Evolutionary conservation across 2,113 vertebrate species (phyloP), one percentile per base, ranked within the genome.

Genomic region (Camarhynchus parvulus): DNA sequence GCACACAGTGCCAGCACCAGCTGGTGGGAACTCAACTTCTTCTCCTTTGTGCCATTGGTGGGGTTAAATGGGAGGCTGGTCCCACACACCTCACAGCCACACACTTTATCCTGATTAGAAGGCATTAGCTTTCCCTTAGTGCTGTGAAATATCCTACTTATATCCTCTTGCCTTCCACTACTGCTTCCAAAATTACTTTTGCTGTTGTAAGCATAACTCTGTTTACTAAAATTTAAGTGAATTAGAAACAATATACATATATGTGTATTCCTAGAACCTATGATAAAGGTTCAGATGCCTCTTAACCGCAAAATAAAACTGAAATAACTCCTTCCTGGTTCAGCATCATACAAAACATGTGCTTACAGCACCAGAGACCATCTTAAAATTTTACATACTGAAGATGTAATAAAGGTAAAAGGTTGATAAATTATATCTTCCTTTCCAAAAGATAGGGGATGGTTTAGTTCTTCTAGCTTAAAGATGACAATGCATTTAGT

Each of bases 31-130:
- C 16, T 55, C 23, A 83, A n/a, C 8, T 16, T 50, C 42, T 79
- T 73, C 25, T 87, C 28, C n/a, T 20, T 39, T 25, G 11, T 74
- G 59, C 59, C 2, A 0, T 4, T 53, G 50, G 19, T 3, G 9
- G 90, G 21, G 11, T 46, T 63, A 52, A 68, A 80, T 0, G 3
- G 35, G 46, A 50, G 15, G 33, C 46, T 13, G 14, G 4, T 35
- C 7, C 52, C 28, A 18, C 8, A 0, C 2, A 7, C 15, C 33
- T 47, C 33, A 42, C 42, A 80, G 42, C 15, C 10, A 10, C 3
- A 1, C 28, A 22, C 33, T 70, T 63, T 37, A 49, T 46, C 24
- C n/a, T 75, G 42, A 64, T 58, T 41, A 75, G 24, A 68, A 84
- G 28, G 5, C 14, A 49, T 53, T 41, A 8, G 6, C 13, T 68